phyloP scores from a whole-genome alignment of 2,888 invertebrate species.

The Caradrina kadenii region DNA sequence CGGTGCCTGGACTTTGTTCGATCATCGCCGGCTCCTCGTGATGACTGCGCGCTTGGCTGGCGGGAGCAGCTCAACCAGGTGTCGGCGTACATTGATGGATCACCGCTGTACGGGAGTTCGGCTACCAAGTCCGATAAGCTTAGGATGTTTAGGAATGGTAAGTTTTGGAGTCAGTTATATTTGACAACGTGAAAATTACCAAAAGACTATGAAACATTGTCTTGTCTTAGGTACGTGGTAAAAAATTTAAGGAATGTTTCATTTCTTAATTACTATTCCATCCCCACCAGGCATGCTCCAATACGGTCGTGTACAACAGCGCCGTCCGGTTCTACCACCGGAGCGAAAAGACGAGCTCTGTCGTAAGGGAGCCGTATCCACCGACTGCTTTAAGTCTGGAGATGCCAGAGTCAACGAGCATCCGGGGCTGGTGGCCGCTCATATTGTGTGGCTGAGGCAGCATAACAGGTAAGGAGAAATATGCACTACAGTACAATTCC shows the following conservation, averaged over 20 bases:
- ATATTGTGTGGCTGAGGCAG: conserved; percentile 94
- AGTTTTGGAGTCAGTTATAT: conserved; percentile 50
- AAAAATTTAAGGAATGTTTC: too few species aligned
- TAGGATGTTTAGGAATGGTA: conserved; percentile 94
- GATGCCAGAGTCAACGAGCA: conserved; percentile 95
- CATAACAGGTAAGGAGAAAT: conserved; percentile 90
- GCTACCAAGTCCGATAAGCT: conserved; percentile 93
- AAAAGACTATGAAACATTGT: too few species aligned
- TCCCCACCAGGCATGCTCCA: conserved; percentile 85
- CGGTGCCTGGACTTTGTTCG: conserved; percentile 95
- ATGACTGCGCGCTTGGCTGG: conserved; percentile 95
- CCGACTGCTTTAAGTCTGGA: conserved; percentile 94
- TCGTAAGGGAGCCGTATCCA: conserved; percentile 93
- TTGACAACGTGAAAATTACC: neutral
- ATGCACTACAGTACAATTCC: neutral
- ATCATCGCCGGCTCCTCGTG: conserved; percentile 94
- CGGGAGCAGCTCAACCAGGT: conserved; percentile 96
- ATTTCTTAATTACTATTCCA: neutral
- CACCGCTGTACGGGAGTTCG: conserved; percentile 95
- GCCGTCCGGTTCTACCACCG: conserved; percentile 90
- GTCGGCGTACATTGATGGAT: conserved; percentile 95
- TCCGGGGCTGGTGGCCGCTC: conserved; percentile 94
- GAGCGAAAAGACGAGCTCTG: conserved; percentile 92
- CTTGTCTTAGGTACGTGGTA: too few species aligned
- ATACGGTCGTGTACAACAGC: conserved; percentile 92